Conservation (phyloP, 2,797 vertebrate genomes). For the Bovichtus variegatus region DNA sequence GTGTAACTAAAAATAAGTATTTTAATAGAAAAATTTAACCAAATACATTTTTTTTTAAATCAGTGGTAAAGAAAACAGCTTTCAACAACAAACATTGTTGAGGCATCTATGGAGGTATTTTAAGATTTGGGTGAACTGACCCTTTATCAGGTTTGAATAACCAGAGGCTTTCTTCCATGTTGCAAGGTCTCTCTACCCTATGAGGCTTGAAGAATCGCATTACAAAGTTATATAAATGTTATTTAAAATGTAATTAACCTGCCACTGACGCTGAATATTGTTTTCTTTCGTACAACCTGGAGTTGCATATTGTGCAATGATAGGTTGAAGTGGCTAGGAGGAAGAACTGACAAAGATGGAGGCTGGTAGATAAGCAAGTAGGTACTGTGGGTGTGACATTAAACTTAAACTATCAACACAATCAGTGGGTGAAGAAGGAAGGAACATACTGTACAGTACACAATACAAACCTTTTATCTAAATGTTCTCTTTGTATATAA, state of each 20-base stretch:
- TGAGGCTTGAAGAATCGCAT: not conserved
- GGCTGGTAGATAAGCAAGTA: too few relatives aligned
- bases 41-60: too few relatives aligned
- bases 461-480: not conserved
- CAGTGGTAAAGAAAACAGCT: not conserved
- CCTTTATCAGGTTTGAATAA: not conserved
- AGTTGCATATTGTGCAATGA: not conserved
- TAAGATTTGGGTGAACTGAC: not conserved
- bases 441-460: not conserved
- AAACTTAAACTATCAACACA: not conserved
- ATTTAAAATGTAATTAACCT: not conserved
- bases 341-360: not conserved
- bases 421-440: not conserved
- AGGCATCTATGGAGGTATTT: not conserved
- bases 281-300: not conserved
- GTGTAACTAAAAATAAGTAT: not conserved
- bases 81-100: not conserved
- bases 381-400: not conserved
- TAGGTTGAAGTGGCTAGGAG: not conserved
- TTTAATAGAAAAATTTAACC: not conserved
- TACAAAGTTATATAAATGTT: not conserved
- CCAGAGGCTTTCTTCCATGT: not conserved
- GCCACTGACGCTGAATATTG: not conserved
- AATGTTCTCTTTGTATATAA: conserved; percentile 2
- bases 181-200: not conserved